Conservation (phyloP, 2,888 invertebrate species). For the Gymnocheta viridis region DNA sequence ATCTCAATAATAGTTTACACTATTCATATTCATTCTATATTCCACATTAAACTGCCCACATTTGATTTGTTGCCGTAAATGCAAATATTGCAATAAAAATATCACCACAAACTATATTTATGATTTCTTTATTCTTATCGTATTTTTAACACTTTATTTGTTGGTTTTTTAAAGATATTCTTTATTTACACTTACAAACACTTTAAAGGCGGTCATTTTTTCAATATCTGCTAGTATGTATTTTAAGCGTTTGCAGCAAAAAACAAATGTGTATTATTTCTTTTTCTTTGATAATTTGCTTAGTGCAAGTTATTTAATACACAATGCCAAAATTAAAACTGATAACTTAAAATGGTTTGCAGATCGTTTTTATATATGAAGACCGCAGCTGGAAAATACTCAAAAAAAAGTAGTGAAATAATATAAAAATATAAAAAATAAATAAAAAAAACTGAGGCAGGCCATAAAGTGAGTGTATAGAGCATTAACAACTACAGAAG, state of each 20-base stretch:
- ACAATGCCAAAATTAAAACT: constrained; percentile 79
- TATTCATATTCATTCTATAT: not conserved
- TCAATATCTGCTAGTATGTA: constrained; percentile 49
- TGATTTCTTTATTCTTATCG: constrained; percentile 2
- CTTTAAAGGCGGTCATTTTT: constrained; percentile 79
- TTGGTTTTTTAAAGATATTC: not conserved
- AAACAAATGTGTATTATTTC: not conserved
- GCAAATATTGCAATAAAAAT: not conserved
- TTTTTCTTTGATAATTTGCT: not conserved
- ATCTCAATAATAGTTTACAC: too few species aligned
- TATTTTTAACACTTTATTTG: not conserved
- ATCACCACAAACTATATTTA: constrained; percentile 9
- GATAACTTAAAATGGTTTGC: constrained; percentile 78
- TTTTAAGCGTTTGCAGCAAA: not conserved
- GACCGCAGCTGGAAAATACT: constrained; percentile 59
- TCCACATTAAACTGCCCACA: not conserved
- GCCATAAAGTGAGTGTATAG: constrained; percentile 54
- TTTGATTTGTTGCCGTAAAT: not conserved
- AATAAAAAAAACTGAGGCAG: constrained; percentile 26
- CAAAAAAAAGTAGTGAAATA: constrained; percentile 17
- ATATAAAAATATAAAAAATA: constrained; percentile 9
- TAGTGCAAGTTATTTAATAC: constrained; percentile 74
- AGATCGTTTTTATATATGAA: constrained; percentile 80
- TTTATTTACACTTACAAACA: constrained; percentile 77
- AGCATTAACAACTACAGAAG: constrained; percentile 47